Conservation (phyloP, 2,888 invertebrate species). For the Petrophora chlorosata region DNA sequence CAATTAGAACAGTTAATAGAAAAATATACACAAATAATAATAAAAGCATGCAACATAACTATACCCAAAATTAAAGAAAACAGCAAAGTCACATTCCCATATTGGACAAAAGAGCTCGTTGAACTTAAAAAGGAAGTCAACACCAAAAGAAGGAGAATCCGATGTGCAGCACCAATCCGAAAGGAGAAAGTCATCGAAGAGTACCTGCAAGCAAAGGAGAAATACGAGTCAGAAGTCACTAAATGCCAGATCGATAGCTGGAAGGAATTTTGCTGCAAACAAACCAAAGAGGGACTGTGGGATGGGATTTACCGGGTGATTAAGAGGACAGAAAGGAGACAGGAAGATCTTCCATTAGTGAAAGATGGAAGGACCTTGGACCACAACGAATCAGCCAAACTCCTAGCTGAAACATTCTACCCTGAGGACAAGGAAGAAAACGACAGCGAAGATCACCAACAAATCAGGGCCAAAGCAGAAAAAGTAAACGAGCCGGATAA, state of each 20-base stretch:
- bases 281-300: constrained; percentile 19
- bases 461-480: neutral
- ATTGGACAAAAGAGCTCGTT: constrained; percentile 31
- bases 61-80: constrained; percentile 3
- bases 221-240: constrained; percentile 20
- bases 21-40: constrained; percentile 3
- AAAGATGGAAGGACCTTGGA: neutral
- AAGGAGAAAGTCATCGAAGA: constrained; percentile 21
- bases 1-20: constrained; percentile 1
- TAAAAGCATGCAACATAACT: neutral
- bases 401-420: constrained; percentile 19
- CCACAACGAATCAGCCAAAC: constrained; percentile 1
- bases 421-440: constrained; percentile 3
- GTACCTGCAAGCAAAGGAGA: constrained; percentile 28
- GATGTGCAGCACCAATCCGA: constrained; percentile 25
- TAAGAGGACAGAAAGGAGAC: constrained; percentile 2
- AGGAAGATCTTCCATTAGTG: constrained; percentile 4
- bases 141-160: too few relatives aligned
- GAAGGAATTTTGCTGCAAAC: constrained; percentile 28
- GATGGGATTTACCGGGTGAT: too few relatives aligned
- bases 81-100: constrained; percentile 14
- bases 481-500: neutral
- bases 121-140: constrained; percentile 20
- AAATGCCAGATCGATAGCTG: constrained; percentile 26
- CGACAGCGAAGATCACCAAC: neutral